Evolutionary conservation across 1,140 invertebrate genomes (phyloP).

Genomic region (Laupala kohalensis): DNA sequence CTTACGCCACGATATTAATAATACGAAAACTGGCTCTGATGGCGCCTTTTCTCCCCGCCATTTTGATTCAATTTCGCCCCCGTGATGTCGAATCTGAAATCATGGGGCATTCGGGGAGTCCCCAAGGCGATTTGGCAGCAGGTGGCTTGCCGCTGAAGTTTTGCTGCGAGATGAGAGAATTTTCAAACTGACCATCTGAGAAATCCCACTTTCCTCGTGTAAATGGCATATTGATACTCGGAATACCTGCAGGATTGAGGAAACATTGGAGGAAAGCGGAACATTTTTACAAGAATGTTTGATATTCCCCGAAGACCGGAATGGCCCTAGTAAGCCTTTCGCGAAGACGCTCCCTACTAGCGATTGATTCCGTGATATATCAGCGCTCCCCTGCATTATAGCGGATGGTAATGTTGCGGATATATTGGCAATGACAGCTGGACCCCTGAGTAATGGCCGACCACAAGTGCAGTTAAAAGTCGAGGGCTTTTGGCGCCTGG

Average conservation of each 20-base stretch:
- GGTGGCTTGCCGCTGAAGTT: constrained; percentile 1
- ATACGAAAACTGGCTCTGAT: constrained; percentile 8
- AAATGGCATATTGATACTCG: constrained; percentile 9
- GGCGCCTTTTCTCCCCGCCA: constrained; percentile 3
- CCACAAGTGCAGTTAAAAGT: constrained; percentile 8
- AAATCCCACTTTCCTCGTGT: constrained; percentile 1
- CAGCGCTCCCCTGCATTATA: neutral
- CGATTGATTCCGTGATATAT: neutral
- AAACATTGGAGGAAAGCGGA: neutral
- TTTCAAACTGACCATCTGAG: constrained; percentile 4
- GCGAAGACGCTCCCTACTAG: neutral
- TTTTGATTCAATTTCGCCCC: constrained; percentile 10
- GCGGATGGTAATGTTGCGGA: neutral
- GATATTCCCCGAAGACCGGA: constrained; percentile 1
- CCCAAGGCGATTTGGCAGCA: constrained; percentile 5
- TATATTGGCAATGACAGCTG: neutral
- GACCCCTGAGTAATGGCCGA: constrained; percentile 3
- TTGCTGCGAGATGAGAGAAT: neutral
- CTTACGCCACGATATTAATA: constrained; percentile 8
- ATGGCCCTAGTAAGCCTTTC: constrained; percentile 1
- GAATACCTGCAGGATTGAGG: neutral
- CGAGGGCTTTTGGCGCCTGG: neutral
- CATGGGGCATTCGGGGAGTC: constrained; percentile 4
- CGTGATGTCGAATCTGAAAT: constrained; percentile 4
- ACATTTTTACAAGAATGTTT: constrained; percentile 2